phyloP scores from a whole-genome alignment of 2,888 invertebrate genomes.

The Beris chalybata region DNA sequence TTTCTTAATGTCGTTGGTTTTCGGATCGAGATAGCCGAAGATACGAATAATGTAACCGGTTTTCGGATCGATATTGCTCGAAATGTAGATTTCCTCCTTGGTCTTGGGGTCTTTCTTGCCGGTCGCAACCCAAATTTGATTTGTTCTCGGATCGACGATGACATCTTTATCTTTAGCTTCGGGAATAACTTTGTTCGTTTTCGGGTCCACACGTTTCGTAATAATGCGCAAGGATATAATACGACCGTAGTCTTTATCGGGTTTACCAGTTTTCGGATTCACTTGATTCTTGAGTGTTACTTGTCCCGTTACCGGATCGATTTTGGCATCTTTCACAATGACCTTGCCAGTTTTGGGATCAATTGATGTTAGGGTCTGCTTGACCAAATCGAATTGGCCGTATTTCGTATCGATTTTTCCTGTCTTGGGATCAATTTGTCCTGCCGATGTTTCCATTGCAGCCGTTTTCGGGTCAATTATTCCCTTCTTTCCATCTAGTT shows the following conservation, averaged over 20 bases:
- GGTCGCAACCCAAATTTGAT: constrained; percentile 66
- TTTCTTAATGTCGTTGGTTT: constrained; percentile 66
- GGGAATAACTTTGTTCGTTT: constrained; percentile 62
- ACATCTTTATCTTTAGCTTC: constrained; percentile 53
- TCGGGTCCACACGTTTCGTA: constrained; percentile 65
- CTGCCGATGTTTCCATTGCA: constrained; percentile 66
- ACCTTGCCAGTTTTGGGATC: constrained; percentile 73
- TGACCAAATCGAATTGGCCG: constrained; percentile 70
- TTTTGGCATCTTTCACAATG: constrained; percentile 66
- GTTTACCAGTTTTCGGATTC: constrained; percentile 73
- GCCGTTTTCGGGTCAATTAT: constrained; percentile 69
- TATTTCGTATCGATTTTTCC: constrained; percentile 73
- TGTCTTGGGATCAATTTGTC: constrained; percentile 68
- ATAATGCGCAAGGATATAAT: constrained; percentile 67
- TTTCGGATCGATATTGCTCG: constrained; percentile 70
- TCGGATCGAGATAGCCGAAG: constrained; percentile 70
- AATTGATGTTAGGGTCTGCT: constrained; percentile 68
- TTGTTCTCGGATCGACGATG: constrained; percentile 54
- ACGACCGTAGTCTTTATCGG: constrained; percentile 69
- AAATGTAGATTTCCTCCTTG: constrained; percentile 67
- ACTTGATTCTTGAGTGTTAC: constrained; percentile 68
- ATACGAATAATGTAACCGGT: constrained; percentile 70
- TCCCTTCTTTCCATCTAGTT: constrained; percentile 70
- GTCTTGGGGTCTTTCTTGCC: constrained; percentile 68
- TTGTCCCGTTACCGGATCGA: constrained; percentile 68